Base-by-base conservation (phyloP, 2,113 vertebrate genomes). In the Spea bombifrons region DNA sequence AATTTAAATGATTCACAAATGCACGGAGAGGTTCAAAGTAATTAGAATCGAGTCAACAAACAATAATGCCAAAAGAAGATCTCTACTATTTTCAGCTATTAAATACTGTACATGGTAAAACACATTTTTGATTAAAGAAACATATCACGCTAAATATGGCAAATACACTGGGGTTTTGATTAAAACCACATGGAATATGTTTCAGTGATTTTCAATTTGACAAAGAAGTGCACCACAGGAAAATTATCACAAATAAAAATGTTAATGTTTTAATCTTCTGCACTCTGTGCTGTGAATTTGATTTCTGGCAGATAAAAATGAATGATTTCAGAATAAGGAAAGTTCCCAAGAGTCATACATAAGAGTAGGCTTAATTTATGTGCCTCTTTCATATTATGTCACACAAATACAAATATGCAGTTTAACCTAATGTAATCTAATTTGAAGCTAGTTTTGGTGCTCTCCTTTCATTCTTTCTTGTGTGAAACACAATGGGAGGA, bases 401-500 rank as follows among this genome's bases (percentile, higher is more conserved):
- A 68, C 13, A 45, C 44, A 68, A 68, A 68, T 68, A 13, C 44
- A 46, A 68, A 13, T 44, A 46, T 68, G 47, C 66, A 61, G 57
- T 61, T 61, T 47, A 47, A 45, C 66, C 44, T n/a, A 4, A n/a
- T 68, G 66, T 48, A 44, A 68, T 13, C 44, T 47, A 2, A 12
- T 68, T 68, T 15, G 2, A 13, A 15, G 64, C 30, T 10, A 43
- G 4, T n/a, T 59, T 13, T 64, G 63, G 30, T 30, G 30, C 30
- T 30, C 30, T 30, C 30, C 30, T 30, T 30, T 30, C 30, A 30
- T 2, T 30, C 30, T 30, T 30, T 30, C 30, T 30, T 30, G 30
- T 30, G 30, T 30, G 30, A 30, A 30, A 30, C 30, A 30, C 30
- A 30, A 30, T 30, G 30, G 30, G 30, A 2, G 30, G 30, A 30